Base-by-base conservation (phyloP, 2,888 invertebrate species). In the Trilocha varians region DNA sequence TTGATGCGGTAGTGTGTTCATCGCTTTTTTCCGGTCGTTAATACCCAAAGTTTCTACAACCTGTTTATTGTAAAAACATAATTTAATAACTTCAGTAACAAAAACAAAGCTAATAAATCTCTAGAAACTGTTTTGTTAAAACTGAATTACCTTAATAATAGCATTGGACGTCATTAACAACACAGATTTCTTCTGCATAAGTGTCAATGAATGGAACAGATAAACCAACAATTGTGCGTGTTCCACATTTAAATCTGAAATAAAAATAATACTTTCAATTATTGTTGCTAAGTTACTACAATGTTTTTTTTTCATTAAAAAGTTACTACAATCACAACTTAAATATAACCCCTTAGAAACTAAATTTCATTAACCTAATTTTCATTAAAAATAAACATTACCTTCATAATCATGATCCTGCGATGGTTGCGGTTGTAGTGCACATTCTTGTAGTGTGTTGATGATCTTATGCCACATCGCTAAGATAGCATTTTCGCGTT, bases 121-220 rank as follows among this genome's bases (percentile, higher is more conserved):
- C 3, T 40, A 8, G 8, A 41, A 2, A 40, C 11, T n/a, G 5
- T 34, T 16, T 13, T 32, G 17, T 5, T 35, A 33, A 17, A 5
- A 17, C 14, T 1, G 34, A 55, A 62, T 62, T 57, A 85, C 87
- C 63, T 87, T 87, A 41, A 86, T 86, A 16, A 87, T 87, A 32
- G 86, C 94, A 48, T 93, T 93, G 2, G 94, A 92, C 25, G 94
- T 92, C 56, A 93, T 87, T 6, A 98, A 87, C 32, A 98, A 87
- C 1, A 98, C 94, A 2, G 95, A 93, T 74, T 98, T 98, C 82
- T 98, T 98, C 78, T 98, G 97, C 95, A 97, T 97, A 47, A 98
- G 86, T 59, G 96, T 97, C 45, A 98, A 79, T 0, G 97, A 96
- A 76, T 98, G 98, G 78, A 98, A 98, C 9, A 98, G 85, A 71